Evolutionary conservation across 2,888 invertebrate genomes (phyloP), one percentile per base, ranked within the genome.

Genomic region (Heliconius ethilla): DNA sequence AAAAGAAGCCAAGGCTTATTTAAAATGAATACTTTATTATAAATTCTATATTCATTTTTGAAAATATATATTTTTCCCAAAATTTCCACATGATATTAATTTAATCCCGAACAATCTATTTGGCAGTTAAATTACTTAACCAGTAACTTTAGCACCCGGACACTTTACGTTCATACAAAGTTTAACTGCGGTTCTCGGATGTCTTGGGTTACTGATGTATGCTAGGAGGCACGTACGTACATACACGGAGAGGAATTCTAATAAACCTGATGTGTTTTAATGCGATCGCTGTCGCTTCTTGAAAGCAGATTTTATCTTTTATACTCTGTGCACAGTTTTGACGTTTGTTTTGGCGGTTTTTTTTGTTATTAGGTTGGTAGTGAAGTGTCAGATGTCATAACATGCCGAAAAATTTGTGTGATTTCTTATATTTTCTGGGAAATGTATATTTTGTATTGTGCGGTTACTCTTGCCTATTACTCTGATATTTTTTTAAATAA

Each of bases 121-220:
- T 40, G 59, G 59, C 66, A 77, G 67, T 67, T 66, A 66, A 77
- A 77, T 73, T 66, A 66, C 73, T 73, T 55, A 25, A 59, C 65
- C 29, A 27, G 65, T 45, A 77, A 77, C 37, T 67, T 59, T 37
- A 77, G 9, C 72, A 33, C 77, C 79, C 75, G 77, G 79, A 79
- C 79, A 79, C 75, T 55, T 55, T 55, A 55, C 22, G 74, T 75
- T 37, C 74, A 59, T 75, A 67, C 78, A 74, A 76, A 77, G 40
- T 77, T 77, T 67, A 66, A 59, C 66, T 81, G 78, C 83, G 79
- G 81, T 83, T 87, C 89, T 89, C 88, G 89, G 89, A 89, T 87
- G 83, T 84, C 79, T 84, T 84, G 82, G 77, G 84, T 86, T 81
- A 83, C 84, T 86, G 84, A 83, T 82, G 82, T 81, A 82, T 82